These are phyloP conservation scores for Rhopalosiphum padi DNA, from an alignment of 1,140 invertebrate genomes.

Conservation along the genomic window DNA sequence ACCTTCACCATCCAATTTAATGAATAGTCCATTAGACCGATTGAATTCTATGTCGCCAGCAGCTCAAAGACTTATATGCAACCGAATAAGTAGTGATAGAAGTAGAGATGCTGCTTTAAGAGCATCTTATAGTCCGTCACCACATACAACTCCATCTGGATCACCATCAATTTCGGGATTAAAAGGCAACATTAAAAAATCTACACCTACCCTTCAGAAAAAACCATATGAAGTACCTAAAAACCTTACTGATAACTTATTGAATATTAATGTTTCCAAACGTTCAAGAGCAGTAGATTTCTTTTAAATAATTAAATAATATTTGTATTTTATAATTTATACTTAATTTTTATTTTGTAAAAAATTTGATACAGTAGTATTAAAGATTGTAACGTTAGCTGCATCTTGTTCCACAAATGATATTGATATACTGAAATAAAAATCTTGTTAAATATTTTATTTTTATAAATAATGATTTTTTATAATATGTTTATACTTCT, in stretches of 20 bases:
- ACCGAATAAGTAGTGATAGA: constrained; percentile 59
- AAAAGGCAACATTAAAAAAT: constrained; percentile 64
- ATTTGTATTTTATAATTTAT: not conserved
- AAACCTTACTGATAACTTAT: constrained; percentile 78
- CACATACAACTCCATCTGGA: constrained; percentile 62
- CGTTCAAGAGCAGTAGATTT: constrained; percentile 72
- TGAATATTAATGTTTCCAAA: constrained; percentile 75
- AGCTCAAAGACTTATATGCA: constrained; percentile 80
- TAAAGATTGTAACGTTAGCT: constrained; percentile 40
- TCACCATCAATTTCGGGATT: constrained; percentile 62
- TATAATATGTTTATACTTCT: constrained; percentile 29
- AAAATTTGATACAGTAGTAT: constrained; percentile 47
- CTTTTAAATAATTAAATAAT: constrained; percentile 64
- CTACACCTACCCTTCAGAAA: constrained; percentile 61
- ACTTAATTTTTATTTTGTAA: constrained; percentile 37
- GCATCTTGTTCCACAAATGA: constrained; percentile 43
- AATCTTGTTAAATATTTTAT: not conserved
- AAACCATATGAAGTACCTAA: constrained; percentile 60
- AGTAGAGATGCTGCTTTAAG: constrained; percentile 37
- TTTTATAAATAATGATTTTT: not conserved
- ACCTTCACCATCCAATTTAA: constrained; percentile 37
- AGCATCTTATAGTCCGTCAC: constrained; percentile 61
- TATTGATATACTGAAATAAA: constrained; percentile 50
- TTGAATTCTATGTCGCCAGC: constrained; percentile 93
- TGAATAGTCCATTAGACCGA: constrained; percentile 71